Evolutionary conservation across 2,113 vertebrate species (phyloP).

Genomic region (Hucho hucho): DNA sequence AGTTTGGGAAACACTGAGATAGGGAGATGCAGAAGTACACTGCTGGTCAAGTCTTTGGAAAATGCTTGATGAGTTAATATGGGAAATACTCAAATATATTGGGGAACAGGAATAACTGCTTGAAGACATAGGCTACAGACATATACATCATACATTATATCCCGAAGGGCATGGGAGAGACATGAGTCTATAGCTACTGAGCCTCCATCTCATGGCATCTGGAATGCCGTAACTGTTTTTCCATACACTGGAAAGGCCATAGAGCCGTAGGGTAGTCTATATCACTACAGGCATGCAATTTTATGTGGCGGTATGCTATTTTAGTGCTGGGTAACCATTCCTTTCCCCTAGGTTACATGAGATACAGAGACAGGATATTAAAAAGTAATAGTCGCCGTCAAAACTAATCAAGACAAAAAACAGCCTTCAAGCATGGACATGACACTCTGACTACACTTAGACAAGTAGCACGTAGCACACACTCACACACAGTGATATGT

Average conservation of each 20-base stretch:
- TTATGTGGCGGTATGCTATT: background rate
- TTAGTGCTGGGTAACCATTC: constrained; percentile 32
- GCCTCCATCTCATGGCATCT: background rate
- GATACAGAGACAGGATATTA: background rate
- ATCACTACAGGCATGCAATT: background rate
- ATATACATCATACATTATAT: background rate
- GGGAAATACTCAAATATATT: background rate
- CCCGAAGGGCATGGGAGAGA: background rate
- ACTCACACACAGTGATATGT: constrained; percentile 27
- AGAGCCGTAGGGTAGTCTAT: background rate
- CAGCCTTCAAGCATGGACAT: constrained; percentile 25
- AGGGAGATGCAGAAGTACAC: no score
- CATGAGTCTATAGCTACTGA: background rate
- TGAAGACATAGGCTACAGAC: background rate
- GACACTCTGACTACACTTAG: constrained; percentile 25
- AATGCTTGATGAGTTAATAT: background rate
- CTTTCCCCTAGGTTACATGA: constrained; percentile 15
- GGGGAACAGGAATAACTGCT: background rate
- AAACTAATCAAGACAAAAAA: constrained; percentile 18
- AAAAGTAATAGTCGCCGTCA: constrained; percentile 12
- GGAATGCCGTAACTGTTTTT: background rate
- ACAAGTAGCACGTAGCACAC: constrained; percentile 25
- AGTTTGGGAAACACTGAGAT: no score
- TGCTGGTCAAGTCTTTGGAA: no score
- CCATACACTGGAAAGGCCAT: background rate